Percentiles rank a stretch among this genome's conserved stretches.
Conservation (phyloP, 64 coral and sea anemone genomes). For the Montipora foliosa region DNA sequence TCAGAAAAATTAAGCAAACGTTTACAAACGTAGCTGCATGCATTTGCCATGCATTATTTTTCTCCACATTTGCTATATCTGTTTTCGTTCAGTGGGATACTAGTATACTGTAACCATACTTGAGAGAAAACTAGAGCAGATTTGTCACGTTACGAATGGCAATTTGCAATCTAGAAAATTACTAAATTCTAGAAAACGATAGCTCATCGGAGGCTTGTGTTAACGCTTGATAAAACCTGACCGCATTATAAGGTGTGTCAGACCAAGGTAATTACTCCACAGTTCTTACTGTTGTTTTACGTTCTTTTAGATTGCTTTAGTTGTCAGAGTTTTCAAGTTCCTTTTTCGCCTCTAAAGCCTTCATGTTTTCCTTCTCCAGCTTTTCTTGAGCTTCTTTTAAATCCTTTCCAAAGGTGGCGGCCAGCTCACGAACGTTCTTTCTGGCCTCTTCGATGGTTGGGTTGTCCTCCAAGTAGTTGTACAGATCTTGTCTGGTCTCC, state of each 20-base stretch:
- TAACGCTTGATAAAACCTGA: neutral
- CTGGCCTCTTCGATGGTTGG: slow-evolving; percentile 63
- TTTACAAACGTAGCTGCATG: too few species aligned
- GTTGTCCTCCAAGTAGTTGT: slow-evolving; percentile 63
- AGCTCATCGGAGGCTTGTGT: too few species aligned
- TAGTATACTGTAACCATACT: neutral
- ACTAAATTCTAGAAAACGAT: neutral
- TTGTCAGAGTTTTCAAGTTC: neutral
- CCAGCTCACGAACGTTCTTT: slow-evolving; percentile 55
- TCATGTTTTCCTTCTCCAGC: slow-evolving; percentile 26
- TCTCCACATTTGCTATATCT: too few species aligned
- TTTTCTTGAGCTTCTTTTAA: slow-evolving; percentile 47
- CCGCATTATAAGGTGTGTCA: neutral
- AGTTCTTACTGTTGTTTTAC: slow-evolving; percentile 2
- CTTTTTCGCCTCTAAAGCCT: slow-evolving; percentile 51
- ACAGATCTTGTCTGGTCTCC: slow-evolving; percentile 67
- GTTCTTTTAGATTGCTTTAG: neutral
- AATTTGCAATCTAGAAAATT: neutral
- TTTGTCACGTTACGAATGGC: neutral
- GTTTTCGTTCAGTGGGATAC: neutral
- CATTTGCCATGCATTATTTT: too few species aligned
- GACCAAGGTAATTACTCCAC: neutral
- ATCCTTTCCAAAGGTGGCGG: slow-evolving; percentile 32
- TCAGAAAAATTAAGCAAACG: too few species aligned
- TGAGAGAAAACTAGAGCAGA: neutral